These are phyloP conservation scores for Corythucha ciliata DNA, from an alignment of 2,888 invertebrate genomes.

Conservation along the genomic window DNA sequence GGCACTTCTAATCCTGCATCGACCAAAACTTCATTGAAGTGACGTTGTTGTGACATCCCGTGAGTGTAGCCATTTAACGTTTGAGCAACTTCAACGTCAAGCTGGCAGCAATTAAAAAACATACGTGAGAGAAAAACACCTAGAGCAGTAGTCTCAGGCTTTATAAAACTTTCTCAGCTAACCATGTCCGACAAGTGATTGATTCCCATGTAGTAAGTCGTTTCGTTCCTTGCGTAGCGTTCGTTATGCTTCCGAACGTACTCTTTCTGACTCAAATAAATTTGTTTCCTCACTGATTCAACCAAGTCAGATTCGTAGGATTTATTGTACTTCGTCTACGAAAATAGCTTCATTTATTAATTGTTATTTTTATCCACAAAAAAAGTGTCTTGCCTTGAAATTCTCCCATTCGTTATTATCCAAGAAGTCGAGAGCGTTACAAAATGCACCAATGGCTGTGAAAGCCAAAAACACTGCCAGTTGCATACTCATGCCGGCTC, in stretches of 20 bases:
- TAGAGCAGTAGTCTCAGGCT: conserved; percentile 9
- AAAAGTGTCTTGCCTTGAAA: no score
- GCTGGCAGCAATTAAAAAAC: no score
- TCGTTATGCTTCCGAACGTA: conserved; percentile 78
- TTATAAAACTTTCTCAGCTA: conserved; percentile 9
- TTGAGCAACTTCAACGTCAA: conserved; percentile 7
- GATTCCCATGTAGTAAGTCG: conserved; percentile 56
- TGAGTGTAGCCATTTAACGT: conserved; percentile 6
- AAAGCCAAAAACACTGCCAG: no score
- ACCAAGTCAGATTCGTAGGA: conserved; percentile 37
- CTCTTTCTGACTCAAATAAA: conserved; percentile 62
- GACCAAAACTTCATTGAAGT: no score
- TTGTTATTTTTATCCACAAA: no score
- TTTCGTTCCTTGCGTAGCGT: conserved; percentile 54
- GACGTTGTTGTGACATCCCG: neutral
- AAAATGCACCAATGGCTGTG: no score
- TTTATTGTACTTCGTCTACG: no score
- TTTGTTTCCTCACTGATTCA: conserved; percentile 11
- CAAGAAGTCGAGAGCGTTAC: no score
- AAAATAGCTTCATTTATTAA: no score
- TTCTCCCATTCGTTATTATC: no score
- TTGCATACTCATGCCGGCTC: no score
- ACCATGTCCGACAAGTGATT: conserved; percentile 81
- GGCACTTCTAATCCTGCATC: neutral
- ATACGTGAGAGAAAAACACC: neutral